Percentiles rank a stretch among this genome's conserved stretches.
These are phyloP conservation scores for Homalodisca vitripennis DNA, from an alignment of 1,140 invertebrate genomes.

Conservation along the genomic window DNA sequence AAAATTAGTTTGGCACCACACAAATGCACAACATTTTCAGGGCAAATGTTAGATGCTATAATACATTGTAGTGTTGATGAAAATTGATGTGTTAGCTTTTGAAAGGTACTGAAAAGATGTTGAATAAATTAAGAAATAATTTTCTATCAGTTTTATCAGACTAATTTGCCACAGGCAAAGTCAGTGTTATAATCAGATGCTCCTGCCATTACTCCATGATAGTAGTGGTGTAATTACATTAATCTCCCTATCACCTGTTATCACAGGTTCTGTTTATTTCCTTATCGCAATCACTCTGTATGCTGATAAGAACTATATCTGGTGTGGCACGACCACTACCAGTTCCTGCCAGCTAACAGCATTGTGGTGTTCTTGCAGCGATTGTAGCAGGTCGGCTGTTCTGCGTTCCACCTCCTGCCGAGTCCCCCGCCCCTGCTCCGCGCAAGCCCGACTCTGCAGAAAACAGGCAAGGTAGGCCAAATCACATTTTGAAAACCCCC, in stretches of 20 bases:
- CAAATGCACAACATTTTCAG: no score
- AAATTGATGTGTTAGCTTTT: no score
- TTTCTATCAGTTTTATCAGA: no score
- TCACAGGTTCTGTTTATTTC: slow-evolving; percentile 8
- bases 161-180: no score
- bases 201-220: slow-evolving; percentile 2
- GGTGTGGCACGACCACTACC: background rate
- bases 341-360: background rate
- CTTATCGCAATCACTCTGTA: slow-evolving; percentile 6
- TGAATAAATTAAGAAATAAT: no score
- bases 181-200: slow-evolving; percentile 6
- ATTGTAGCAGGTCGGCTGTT: slow-evolving; percentile 54
- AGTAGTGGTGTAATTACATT: slow-evolving; percentile 16
- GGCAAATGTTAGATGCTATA: no score
- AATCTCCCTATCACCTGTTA: slow-evolving; percentile 18
- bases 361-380: slow-evolving; percentile 40
- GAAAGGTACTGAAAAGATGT: no score
- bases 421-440: slow-evolving; percentile 46
- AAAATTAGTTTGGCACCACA: no score
- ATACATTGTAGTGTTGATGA: no score
- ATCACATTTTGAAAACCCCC: no score
- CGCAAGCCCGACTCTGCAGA: slow-evolving; percentile 45
- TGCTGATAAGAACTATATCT: slow-evolving; percentile 7
- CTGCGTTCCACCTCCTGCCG: slow-evolving; percentile 50
- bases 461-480: slow-evolving; percentile 49